Evolutionary conservation across 2,113 vertebrate genomes (phyloP).

Genomic region (Melanerpes aurifrons): DNA sequence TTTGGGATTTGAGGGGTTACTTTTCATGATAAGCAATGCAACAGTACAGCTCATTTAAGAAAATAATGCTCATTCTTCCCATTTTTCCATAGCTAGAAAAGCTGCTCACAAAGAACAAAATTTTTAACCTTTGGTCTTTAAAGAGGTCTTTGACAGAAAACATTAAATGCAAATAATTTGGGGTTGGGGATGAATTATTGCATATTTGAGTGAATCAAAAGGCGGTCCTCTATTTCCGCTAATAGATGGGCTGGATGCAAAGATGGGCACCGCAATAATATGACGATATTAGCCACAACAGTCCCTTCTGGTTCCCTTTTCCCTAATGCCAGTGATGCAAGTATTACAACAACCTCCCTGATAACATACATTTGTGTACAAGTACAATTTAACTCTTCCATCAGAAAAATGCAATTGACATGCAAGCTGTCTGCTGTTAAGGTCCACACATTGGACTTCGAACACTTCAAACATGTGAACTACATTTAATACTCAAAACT

Average conservation of each 20-base stretch:
- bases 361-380: neutral
- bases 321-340: neutral
- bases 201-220: neutral
- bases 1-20: neutral
- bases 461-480: neutral
- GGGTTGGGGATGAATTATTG: neutral
- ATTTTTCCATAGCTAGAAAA: neutral
- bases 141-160: neutral
- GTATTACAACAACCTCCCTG: neutral
- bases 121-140: neutral
- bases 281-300: neutral
- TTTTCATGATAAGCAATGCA: neutral
- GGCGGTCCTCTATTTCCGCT: neutral
- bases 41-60: neutral
- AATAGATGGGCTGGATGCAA: neutral
- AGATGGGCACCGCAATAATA: neutral
- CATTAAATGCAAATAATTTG: neutral
- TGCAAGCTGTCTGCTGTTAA: neutral
- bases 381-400: neutral
- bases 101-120: neutral
- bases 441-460: neutral
- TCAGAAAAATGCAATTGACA: neutral
- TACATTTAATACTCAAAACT: neutral
- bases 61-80: neutral
- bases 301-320: neutral